These are phyloP conservation scores for Nemopilema nomurai DNA, from an alignment of 30 jellyfish, hydroid and myxozoan species.

Conservation along the genomic window DNA sequence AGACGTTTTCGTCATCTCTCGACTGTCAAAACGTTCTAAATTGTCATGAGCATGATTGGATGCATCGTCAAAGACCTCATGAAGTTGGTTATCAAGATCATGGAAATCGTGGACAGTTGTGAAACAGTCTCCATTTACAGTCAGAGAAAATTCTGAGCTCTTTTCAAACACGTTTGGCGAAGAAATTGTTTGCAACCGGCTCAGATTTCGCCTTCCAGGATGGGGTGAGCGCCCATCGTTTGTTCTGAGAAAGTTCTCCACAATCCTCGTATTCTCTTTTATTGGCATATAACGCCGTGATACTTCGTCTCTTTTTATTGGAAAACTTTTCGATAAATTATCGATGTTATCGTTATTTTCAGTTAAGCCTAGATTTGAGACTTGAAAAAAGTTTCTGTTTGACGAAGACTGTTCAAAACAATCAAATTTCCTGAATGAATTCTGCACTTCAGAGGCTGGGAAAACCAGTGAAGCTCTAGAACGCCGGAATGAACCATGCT, in stretches of 20 bases:
- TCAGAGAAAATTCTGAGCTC: neutral
- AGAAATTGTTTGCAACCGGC: slow-evolving; percentile 20
- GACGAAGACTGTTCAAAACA: slow-evolving; percentile 2
- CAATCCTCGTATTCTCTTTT: neutral
- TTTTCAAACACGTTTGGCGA: slow-evolving; percentile 45
- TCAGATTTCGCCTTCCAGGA: slow-evolving; percentile 39
- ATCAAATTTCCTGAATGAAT: neutral
- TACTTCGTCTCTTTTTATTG: neutral
- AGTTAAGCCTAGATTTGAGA: neutral
- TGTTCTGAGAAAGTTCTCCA: slow-evolving; percentile 18
- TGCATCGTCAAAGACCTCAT: neutral
- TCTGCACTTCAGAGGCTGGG: slow-evolving; percentile 58
- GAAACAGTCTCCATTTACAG: neutral
- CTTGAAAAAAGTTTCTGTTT: slow-evolving; percentile 24
- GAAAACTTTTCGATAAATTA: neutral
- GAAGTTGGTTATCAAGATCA: neutral
- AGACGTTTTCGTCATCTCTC: neutral
- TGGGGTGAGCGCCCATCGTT: slow-evolving; percentile 63
- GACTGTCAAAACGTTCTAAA: neutral
- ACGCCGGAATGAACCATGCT: slow-evolving; percentile 70
- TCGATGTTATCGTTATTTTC: neutral
- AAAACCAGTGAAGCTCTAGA: slow-evolving; percentile 83
- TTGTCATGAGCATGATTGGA: neutral
- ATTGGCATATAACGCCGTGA: neutral
- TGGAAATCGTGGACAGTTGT: neutral